These are phyloP conservation scores for Amphiprion clarkii DNA, from an alignment of 2,797 vertebrate species.

Conservation along the genomic window DNA sequence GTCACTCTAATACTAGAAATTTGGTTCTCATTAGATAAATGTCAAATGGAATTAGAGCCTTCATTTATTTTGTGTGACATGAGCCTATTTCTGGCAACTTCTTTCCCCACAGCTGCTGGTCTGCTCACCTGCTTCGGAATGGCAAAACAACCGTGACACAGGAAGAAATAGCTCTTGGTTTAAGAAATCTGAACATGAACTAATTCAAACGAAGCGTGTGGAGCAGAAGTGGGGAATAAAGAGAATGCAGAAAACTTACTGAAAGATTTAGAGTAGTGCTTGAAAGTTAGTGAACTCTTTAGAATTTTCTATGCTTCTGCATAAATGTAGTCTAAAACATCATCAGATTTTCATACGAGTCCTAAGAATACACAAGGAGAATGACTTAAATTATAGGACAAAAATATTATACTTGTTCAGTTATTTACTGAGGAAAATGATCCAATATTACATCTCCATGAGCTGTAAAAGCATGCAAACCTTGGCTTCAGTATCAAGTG, in stretches of 20 bases:
- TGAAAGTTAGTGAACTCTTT: too few species aligned
- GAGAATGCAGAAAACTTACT: conserved; percentile 19
- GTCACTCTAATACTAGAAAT: conserved; percentile 80
- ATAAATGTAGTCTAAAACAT: too few species aligned
- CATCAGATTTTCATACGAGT: too few species aligned
- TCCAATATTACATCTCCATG: too few species aligned
- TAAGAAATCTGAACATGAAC: conserved; percentile 23
- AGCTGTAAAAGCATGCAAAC: too few species aligned
- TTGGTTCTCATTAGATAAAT: conserved; percentile 80
- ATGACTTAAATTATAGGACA: too few species aligned
- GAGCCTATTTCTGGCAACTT: conserved; percentile 42
- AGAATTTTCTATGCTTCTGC: too few species aligned
- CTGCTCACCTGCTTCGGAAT: conserved; percentile 41
- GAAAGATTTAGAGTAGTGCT: not conserved
- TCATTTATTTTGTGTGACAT: conserved; percentile 73
- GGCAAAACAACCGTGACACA: conserved; percentile 25
- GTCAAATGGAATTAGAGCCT: conserved; percentile 77
- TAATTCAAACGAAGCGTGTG: not conserved
- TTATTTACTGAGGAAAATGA: too few species aligned
- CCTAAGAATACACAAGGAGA: too few species aligned
- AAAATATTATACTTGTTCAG: too few species aligned
- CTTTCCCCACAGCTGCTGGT: conserved; percentile 30
- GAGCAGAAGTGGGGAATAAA: not conserved
- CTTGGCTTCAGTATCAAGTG: too few species aligned
- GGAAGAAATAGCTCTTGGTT: conserved; percentile 14